Conservation (phyloP, 2,888 invertebrate genomes). For the Rhopalosiphum nymphaeae region DNA sequence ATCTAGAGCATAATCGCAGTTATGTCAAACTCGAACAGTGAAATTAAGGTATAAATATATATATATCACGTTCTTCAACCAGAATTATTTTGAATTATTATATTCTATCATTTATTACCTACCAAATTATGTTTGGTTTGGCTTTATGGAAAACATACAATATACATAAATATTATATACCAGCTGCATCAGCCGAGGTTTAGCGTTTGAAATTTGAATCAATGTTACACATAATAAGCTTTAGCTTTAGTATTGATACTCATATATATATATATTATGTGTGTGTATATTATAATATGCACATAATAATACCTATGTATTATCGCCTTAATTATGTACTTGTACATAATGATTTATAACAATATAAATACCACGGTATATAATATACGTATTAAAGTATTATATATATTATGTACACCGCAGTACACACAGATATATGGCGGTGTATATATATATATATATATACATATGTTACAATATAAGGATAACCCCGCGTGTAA, state of each 20-base stretch:
- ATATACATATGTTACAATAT: constrained; percentile 27
- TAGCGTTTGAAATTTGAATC: constrained; percentile 19
- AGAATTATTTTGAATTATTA: background rate
- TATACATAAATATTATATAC: background rate
- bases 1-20: background rate
- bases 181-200: background rate
- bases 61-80: background rate
- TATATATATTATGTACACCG: background rate
- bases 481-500: constrained; percentile 60
- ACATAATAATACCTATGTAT: constrained; percentile 21
- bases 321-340: constrained; percentile 11
- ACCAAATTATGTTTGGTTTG: constrained; percentile 31
- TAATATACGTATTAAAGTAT: background rate
- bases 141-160: background rate
- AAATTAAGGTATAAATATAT: background rate
- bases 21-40: background rate
- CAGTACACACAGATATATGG: background rate
- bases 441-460: constrained; percentile 7
- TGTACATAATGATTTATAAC: constrained; percentile 30
- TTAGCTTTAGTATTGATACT: background rate
- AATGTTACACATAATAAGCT: constrained; percentile 3
- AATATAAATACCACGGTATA: background rate
- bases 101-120: constrained; percentile 5
- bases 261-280: background rate
- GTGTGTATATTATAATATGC: constrained; percentile 11